Evolutionary conservation across 1,140 invertebrate species (phyloP).

Genomic region (Trachelipus rathkii): DNA sequence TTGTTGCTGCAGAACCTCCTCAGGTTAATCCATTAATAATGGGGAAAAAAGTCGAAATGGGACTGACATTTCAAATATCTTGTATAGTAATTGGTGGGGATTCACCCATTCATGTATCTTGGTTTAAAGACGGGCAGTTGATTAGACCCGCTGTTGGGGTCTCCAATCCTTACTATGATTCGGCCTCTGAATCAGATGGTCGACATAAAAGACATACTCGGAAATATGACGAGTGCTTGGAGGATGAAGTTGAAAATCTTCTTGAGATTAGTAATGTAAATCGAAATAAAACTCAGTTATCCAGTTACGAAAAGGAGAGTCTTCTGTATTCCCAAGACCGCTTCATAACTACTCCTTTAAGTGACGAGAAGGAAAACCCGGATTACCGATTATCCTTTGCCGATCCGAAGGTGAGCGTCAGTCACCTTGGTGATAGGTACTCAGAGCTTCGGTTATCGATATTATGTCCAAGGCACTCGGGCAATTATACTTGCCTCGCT

Average conservation of each 20-base stretch:
- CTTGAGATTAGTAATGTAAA: no score
- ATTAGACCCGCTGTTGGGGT: not conserved
- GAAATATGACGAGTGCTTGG: not conserved
- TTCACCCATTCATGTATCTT: slow-evolving; percentile 50
- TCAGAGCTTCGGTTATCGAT: slow-evolving; percentile 34
- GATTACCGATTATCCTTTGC: not conserved
- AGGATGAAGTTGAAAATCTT: not conserved
- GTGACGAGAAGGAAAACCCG: not conserved
- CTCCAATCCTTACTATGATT: not conserved
- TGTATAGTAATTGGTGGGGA: slow-evolving; percentile 49
- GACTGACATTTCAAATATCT: slow-evolving; percentile 39
- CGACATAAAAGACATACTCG: not conserved
- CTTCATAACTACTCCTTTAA: not conserved
- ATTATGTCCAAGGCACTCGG: slow-evolving; percentile 47
- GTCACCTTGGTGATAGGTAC: slow-evolving; percentile 38
- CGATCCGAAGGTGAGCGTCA: slow-evolving; percentile 35
- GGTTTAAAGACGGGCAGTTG: slow-evolving; percentile 50
- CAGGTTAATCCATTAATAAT: slow-evolving; percentile 40
- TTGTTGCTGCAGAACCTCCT: slow-evolving; percentile 30
- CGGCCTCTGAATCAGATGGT: not conserved
- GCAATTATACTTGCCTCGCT: slow-evolving; percentile 55
- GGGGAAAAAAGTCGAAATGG: slow-evolving; percentile 37
- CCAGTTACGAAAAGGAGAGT: no score
- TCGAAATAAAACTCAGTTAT: no score
- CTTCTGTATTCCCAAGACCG: not conserved